Evolutionary conservation across 2,888 invertebrate species (phyloP).

Genomic region (Drosophila paranaensis): DNA sequence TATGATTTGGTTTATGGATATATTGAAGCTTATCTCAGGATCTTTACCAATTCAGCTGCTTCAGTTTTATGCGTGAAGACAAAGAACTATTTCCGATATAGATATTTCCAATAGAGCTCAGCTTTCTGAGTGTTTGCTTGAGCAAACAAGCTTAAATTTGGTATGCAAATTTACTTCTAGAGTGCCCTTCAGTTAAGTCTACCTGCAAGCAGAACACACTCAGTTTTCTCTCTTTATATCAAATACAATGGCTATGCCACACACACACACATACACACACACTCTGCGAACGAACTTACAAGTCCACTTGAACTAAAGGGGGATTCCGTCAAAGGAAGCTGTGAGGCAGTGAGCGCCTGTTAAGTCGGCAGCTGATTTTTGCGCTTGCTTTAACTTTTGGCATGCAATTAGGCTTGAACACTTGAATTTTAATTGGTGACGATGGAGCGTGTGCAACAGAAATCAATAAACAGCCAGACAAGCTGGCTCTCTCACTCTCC

Average conservation of each 20-base stretch:
- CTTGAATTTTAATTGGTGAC: constrained; percentile 66
- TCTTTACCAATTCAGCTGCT: not conserved
- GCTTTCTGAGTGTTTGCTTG: not conserved
- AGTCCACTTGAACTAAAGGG: not conserved
- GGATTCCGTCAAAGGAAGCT: not conserved
- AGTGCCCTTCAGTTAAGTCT: too few relatives aligned
- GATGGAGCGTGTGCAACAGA: constrained; percentile 34
- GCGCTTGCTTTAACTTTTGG: constrained; percentile 42
- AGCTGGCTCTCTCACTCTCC: not conserved
- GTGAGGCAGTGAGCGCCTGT: constrained; percentile 6
- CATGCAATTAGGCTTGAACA: constrained; percentile 65
- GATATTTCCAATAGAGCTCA: too few relatives aligned
- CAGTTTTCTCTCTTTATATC: not conserved
- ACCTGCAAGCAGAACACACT: too few relatives aligned
- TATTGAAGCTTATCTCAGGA: not conserved
- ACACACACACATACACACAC: too few relatives aligned
- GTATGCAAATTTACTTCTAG: not conserved
- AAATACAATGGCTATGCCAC: not conserved
- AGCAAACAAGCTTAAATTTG: not conserved
- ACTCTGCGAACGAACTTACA: not conserved
- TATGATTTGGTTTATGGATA: too few relatives aligned
- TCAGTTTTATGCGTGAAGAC: not conserved
- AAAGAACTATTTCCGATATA: not conserved
- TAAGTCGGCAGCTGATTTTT: constrained; percentile 13
- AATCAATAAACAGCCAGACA: constrained; percentile 64